Conservation (phyloP, 2,113 vertebrate species). For the Megaceryle torquata region DNA sequence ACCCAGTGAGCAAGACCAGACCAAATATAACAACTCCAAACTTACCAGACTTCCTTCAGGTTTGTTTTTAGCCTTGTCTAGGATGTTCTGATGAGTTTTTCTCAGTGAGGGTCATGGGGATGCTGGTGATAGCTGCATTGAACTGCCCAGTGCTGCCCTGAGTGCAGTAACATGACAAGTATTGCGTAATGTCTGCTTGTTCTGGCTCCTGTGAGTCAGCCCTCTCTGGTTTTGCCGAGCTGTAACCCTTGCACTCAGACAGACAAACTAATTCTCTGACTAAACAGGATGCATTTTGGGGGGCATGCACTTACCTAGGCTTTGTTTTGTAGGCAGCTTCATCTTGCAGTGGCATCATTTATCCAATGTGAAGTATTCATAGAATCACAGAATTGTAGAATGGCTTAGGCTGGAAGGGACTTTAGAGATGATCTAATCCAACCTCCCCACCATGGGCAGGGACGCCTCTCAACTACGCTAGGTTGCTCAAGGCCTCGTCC, state of each 20-base stretch:
- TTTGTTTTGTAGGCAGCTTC: background rate
- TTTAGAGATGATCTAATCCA: no score
- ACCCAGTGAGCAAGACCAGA: background rate
- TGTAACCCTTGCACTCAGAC: background rate
- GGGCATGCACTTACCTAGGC: background rate
- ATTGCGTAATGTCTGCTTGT: background rate
- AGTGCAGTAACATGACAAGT: background rate
- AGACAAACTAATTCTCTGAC: background rate
- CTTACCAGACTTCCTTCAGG: background rate
- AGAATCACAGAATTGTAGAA: no score
- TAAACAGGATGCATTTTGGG: background rate
- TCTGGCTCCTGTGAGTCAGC: background rate
- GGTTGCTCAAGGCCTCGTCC: no score
- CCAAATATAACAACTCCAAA: background rate
- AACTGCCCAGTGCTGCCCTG: background rate
- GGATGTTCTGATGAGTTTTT: background rate
- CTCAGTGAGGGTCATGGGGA: background rate
- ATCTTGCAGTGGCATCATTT: background rate
- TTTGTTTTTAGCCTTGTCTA: background rate
- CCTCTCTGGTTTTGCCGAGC: background rate
- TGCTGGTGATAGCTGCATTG: rapidly evolving
- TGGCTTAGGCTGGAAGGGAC: no score
- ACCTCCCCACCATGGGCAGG: no score
- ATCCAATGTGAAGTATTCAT: background rate
- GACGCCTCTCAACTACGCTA: no score